Conservation (phyloP, 2,113 vertebrate genomes). For the Scolopax mira region DNA sequence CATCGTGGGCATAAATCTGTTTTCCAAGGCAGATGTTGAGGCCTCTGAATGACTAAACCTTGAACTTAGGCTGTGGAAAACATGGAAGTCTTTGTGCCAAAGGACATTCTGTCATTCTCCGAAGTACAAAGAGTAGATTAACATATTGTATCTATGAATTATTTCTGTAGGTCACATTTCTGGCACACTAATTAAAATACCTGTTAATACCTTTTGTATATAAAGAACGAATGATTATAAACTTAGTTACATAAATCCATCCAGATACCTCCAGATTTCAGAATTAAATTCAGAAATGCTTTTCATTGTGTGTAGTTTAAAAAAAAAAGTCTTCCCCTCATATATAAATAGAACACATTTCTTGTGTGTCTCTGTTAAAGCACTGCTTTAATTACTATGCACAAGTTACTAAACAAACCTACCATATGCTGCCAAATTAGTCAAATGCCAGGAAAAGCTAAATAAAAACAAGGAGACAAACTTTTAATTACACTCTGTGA, state of each 20-base stretch:
- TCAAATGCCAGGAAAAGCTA: constrained; percentile 60
- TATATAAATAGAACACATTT: constrained; percentile 17
- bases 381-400: constrained; percentile 44
- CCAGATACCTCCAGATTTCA: background rate
- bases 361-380: constrained; percentile 43
- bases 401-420: constrained; percentile 53
- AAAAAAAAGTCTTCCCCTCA: background rate
- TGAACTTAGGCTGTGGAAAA: background rate
- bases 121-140: background rate
- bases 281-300: background rate
- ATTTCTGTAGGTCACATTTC: background rate
- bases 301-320: background rate
- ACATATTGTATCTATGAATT: background rate
- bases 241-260: background rate
- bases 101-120: background rate
- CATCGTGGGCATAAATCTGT: background rate
- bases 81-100: background rate
- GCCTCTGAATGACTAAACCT: background rate
- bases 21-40: background rate
- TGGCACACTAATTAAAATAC: background rate
- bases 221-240: background rate
- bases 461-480: constrained; percentile 50
- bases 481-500: constrained; percentile 54
- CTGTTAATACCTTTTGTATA: background rate
- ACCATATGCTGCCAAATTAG: constrained; percentile 64